Conservation (phyloP, 2,113 vertebrate species). For the Gavia stellata region DNA sequence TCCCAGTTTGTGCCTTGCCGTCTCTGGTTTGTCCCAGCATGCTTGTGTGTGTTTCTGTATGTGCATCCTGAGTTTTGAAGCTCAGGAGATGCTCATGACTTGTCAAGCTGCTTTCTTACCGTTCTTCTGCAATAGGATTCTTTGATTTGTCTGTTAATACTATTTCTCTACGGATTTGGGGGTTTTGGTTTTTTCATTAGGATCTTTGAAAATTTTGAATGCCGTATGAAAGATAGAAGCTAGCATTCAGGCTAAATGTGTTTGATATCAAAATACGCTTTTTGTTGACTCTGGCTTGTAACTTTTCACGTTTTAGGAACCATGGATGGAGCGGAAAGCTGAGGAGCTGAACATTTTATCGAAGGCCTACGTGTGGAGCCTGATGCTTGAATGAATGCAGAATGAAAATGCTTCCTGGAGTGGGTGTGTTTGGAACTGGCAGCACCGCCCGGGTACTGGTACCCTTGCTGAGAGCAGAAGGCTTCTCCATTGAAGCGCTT, state of each 20-base stretch:
- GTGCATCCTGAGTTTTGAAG: neutral
- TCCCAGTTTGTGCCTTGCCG: neutral
- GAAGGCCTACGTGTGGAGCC: neutral
- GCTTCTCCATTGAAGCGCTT: constrained; percentile 90
- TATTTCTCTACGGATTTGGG: neutral
- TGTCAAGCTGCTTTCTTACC: neutral
- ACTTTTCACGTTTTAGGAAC: constrained; percentile 37
- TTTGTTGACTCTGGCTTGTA: neutral
- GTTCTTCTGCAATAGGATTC: neutral
- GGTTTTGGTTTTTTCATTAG: neutral
- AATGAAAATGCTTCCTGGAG: constrained; percentile 90
- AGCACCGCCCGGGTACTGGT: constrained; percentile 89
- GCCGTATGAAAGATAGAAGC: neutral
- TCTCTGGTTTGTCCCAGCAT: neutral
- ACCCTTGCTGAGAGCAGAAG: constrained; percentile 88
- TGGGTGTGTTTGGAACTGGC: constrained; percentile 97
- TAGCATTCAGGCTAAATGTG: neutral
- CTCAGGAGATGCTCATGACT: neutral
- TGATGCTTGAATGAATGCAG: constrained; percentile 21
- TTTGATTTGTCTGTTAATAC: neutral
- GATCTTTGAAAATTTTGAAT: neutral
- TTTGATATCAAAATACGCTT: neutral
- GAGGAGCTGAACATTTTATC: neutral
- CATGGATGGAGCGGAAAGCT: neutral
- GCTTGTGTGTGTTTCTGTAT: neutral